Evolutionary conservation across 2,113 vertebrate genomes (phyloP), one percentile per base, ranked within the genome.

Genomic region (Phylloscopus trochiloides): DNA sequence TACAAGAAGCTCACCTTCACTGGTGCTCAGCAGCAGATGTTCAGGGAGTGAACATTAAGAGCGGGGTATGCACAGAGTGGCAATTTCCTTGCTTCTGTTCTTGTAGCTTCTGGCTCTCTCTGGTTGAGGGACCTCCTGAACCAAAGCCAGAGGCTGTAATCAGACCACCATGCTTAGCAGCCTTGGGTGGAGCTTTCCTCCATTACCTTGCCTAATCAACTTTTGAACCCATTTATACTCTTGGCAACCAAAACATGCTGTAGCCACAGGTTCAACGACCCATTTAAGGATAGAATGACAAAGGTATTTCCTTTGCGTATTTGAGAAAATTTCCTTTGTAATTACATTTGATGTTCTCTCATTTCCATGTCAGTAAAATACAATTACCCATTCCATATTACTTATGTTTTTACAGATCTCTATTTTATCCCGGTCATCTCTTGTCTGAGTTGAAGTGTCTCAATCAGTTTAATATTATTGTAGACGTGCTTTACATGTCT

Each of bases 281-380:
- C 47, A 81, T 92, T 94, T 89, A 84, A 84, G 48, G 90, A 86
- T 34, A 59, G 55, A 87, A 92, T 92, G 43, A 74, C 59, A 66
- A 74, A 95, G 12, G 47, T 66, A 94, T 74, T 88, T 94, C 76
- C 73, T 92, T 83, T 62, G 42, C 45, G 22, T 65, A 86, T 86
- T 91, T 84, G 16, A 54, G 55, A 70, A 96, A 77, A 51, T 71
- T 55, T 92, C 66, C 17, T 67, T 66, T 1, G 3, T 71, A 67
- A 81, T 91, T 94, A 50, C 16, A 34, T 92, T 86, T 84, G 20
- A 62, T 66, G 32, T 77, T 77, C 14, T 68, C 34, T 77, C 63
- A 91, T 96, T 96, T 95, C 55, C 4, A 0, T 83, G 47, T 71
- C 43, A 77, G 74, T 34, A 92, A 91, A 89, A 54, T 66, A 20